Conservation (phyloP, 2,888 invertebrate species). For the Cetonia aurata region DNA sequence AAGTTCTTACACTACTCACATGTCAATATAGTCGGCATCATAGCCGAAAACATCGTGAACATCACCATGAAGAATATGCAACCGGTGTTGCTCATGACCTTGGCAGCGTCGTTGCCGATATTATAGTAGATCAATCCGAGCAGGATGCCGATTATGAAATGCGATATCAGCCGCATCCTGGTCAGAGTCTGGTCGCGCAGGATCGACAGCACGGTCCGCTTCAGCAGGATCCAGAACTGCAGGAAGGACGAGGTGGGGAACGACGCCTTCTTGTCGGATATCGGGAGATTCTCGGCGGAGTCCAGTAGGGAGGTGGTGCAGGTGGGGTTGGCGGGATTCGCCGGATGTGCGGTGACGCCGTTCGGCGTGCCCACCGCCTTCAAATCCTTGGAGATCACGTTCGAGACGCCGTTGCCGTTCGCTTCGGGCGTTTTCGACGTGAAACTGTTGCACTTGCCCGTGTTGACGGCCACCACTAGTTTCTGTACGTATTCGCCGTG, state of each 20-base stretch:
- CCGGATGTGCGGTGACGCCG: conserved; percentile 60
- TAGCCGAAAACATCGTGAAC: conserved; percentile 97
- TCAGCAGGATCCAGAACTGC: conserved; percentile 90
- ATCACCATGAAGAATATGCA: conserved; percentile 96
- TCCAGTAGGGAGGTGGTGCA: conserved; percentile 69
- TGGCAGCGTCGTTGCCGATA: conserved; percentile 92
- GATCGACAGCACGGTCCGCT: conserved; percentile 85
- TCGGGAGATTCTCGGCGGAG: conserved; percentile 63
- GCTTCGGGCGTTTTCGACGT: conserved; percentile 54
- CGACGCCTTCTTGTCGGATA: conserved; percentile 69
- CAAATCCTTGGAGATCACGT: conserved; percentile 70
- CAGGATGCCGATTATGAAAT: conserved; percentile 89
- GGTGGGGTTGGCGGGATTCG: conserved; percentile 66
- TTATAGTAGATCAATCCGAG: conserved; percentile 95
- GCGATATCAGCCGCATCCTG: conserved; percentile 87
- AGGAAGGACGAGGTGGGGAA: conserved; percentile 86
- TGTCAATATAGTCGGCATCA: conserved; percentile 98
- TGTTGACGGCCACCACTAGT: conserved; percentile 86
- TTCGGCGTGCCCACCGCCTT: conserved; percentile 64
- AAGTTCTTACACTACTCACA: conserved; percentile 76
- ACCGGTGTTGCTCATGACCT: conserved; percentile 95
- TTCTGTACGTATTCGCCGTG: conserved; percentile 92
- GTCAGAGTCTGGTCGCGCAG: conserved; percentile 91
- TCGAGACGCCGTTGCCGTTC: conserved; percentile 70
- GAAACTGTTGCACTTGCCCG: conserved; percentile 79